Evolutionary conservation across 2,888 invertebrate species (phyloP).

Genomic region (Spodoptera exigua): DNA sequence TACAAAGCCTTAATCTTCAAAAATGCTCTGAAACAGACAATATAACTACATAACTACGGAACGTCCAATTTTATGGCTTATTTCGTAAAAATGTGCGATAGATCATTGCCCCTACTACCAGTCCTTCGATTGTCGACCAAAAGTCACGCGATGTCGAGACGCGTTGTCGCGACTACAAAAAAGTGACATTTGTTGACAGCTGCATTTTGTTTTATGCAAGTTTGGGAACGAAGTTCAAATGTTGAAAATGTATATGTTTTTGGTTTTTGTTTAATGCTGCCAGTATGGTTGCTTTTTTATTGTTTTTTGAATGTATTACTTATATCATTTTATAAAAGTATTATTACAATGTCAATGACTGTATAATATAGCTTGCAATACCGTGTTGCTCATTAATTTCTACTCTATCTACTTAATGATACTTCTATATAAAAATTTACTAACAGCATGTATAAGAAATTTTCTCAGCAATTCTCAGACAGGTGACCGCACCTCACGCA

Average conservation of each 20-base stretch:
- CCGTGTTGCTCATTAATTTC: no score
- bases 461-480: background rate
- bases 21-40: conserved; percentile 59
- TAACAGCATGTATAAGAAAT: no score
- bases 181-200: conserved; percentile 60
- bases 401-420: no score
- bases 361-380: no score
- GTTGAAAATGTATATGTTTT: conserved; percentile 28
- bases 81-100: conserved; percentile 82
- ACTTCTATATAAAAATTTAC: no score
- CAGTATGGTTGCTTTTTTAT: conserved; percentile 3
- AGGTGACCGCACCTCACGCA: conserved; percentile 9
- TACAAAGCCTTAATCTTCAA: conserved; percentile 52
- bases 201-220: conserved; percentile 44
- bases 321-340: no score
- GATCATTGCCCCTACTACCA: conserved; percentile 78
- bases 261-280: conserved; percentile 31
- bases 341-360: no score
- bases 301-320: no score
- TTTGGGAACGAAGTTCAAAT: conserved; percentile 40
- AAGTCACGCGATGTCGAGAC: conserved; percentile 67
- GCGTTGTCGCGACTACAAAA: conserved; percentile 54
- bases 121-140: conserved; percentile 53
- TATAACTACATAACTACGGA: conserved; percentile 69
- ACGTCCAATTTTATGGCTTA: conserved; percentile 83